phyloP scores from a whole-genome alignment of 2,797 vertebrate species.

The Acanthornis magna region DNA sequence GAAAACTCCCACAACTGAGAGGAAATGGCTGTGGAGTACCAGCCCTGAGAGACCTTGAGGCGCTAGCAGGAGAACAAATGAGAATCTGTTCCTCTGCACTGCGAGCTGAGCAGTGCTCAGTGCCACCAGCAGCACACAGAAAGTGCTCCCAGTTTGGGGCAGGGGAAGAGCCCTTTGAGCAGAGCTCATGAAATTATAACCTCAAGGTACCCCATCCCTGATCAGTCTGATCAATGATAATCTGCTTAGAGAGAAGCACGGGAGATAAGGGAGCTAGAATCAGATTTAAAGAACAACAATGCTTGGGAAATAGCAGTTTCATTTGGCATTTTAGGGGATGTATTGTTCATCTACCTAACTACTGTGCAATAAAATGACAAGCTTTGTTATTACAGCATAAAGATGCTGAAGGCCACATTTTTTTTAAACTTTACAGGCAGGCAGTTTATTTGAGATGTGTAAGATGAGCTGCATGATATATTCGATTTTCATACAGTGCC shows the following conservation, averaged over 20 bases:
- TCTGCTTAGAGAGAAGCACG: background rate
- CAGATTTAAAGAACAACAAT: background rate
- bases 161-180: background rate
- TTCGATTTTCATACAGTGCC: background rate
- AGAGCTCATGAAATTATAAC: background rate
- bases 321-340: background rate
- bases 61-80: background rate
- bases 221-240: constrained; percentile 27
- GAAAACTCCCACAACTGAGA: background rate
- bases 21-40: constrained; percentile 8
- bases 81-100: background rate
- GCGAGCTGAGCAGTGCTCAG: background rate
- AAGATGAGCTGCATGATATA: background rate
- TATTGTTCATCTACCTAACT: background rate
- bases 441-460: background rate
- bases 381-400: background rate
- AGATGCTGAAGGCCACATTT: background rate
- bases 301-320: background rate
- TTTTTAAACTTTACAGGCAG: background rate
- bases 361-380: background rate
- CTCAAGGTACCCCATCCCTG: background rate
- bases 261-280: background rate
- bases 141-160: background rate
- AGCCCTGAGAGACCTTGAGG: background rate
- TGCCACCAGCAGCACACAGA: background rate